phyloP scores from a whole-genome alignment of 1,140 invertebrate species.

The Dendroctonus ponderosae region DNA sequence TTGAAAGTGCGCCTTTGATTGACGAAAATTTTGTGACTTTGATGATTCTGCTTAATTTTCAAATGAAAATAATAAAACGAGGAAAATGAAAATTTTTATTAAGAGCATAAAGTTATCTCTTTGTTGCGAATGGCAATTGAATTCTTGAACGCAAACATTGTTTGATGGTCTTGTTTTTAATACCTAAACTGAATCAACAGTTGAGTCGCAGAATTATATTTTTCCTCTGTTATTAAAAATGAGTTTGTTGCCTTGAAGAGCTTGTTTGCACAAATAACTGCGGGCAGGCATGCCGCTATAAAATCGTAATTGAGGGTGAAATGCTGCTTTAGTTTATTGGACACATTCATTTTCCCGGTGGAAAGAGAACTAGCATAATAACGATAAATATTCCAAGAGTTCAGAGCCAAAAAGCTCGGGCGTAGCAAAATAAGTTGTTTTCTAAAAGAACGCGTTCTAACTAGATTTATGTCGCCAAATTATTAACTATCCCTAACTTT shows the following conservation, averaged over 20 bases:
- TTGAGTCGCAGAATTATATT: constrained; percentile 9
- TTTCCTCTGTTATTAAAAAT: constrained; percentile 24
- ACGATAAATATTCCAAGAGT: constrained; percentile 20
- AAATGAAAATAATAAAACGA: too few species aligned
- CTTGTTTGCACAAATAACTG: constrained; percentile 26
- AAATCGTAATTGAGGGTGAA: constrained; percentile 27
- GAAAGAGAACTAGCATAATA: constrained; percentile 22
- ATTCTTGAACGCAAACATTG: too few species aligned
- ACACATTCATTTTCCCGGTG: constrained; percentile 16
- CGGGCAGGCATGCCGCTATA: constrained; percentile 19
- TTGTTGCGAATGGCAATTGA: too few species aligned
- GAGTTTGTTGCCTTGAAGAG: constrained; percentile 10
- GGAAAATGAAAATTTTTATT: too few species aligned
- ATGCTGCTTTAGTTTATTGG: constrained; percentile 21
- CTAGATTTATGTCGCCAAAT: constrained; percentile 9
- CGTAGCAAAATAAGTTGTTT: constrained; percentile 15
- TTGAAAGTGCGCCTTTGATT: too few species aligned
- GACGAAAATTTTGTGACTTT: too few species aligned
- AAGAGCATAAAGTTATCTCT: too few species aligned
- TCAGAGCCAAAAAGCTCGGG: constrained; percentile 19
- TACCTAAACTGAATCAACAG: constrained; percentile 17
- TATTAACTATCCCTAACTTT: constrained; percentile 1
- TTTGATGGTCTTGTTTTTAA: neutral
- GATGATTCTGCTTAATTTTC: too few species aligned
- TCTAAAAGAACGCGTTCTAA: constrained; percentile 13